Evolutionary conservation across 37 sponge, comb jelly and placozoan species (phyloP).

Genomic region (Bolinopsis microptera): DNA sequence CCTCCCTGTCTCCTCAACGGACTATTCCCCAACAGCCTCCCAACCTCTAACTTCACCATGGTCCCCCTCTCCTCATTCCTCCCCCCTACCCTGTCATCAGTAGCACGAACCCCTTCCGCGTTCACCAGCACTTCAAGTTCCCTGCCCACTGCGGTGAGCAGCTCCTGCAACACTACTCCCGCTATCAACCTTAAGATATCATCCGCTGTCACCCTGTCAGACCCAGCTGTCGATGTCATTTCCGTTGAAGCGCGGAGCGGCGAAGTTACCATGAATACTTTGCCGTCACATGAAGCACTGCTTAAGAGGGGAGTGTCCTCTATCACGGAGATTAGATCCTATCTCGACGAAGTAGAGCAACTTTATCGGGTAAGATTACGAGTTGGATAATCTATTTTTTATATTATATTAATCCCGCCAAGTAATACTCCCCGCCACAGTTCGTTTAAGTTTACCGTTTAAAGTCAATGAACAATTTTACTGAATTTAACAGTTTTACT

Average conservation of each 20-base stretch:
- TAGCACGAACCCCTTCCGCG: not conserved
- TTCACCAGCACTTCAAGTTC: constrained; percentile 38
- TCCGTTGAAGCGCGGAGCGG: not conserved
- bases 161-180: not conserved
- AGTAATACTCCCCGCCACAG: too few relatives aligned
- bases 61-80: not conserved
- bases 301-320: constrained; percentile 60
- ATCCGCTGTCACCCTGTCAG: not conserved
- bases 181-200: not conserved
- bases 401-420: too few relatives aligned
- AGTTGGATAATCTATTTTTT: too few relatives aligned
- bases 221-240: not conserved
- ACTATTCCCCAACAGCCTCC: not conserved
- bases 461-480: too few relatives aligned
- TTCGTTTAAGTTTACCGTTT: too few relatives aligned
- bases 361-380: constrained; percentile 65
- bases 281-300: not conserved
- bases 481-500: too few relatives aligned
- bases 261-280: not conserved
- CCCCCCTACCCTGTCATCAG: not conserved
- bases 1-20: constrained; percentile 4
- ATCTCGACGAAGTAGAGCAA: constrained; percentile 43
- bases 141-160: not conserved
- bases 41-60: constrained; percentile 22
- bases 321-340: constrained; percentile 17